Evolutionary conservation across 2,113 vertebrate species (phyloP), one percentile per base, ranked within the genome.

Genomic region (Calyptomena viridis): DNA sequence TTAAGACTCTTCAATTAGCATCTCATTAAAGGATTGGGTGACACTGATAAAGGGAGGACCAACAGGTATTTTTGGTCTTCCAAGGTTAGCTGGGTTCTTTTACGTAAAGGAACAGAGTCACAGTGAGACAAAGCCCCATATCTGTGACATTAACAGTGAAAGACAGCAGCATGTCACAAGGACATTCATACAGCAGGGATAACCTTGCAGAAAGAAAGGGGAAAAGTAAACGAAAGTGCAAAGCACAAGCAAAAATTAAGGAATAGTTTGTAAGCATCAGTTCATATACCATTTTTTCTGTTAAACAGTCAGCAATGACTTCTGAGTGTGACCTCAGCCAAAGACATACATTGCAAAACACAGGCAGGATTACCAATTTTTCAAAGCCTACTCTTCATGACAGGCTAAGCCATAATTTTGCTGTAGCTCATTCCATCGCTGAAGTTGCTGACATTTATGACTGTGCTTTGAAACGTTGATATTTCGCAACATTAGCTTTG

Each of bases 321-420:
- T 95, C 78, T 67, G 66, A 91, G 16, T 63, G 66, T 73, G 74
- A 92, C 75, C 71, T 64, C 71, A 8, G 6, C 28, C 3, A 3
- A 92, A 91, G 49, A 59, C 12, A 46, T 27, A 56, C 28, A 50
- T 23, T 39, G 72, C 39, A 85, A 93, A 96, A 66, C 31, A 78
- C 8, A 2, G 42, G 44, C 42, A 74, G 64, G 20, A 80, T 63
- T 73, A 59, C 81, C 79, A 27, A 60, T 79, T 87, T 94, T 89
- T 93, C 11, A 12, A 62, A 87, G 40, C n/a, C 62, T 95, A 27
- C 66, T 73, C 62, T 87, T 91, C 40, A 15, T 53, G 66, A 82
- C 78, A 85, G 42, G n/a, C 80, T 93, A 91, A 89, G 31, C 62
- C 55, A 30, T 87, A 91, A 90, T 95, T 95, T 87, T 52, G 6